A percentile compares a stretch with the other conserved stretches of the same genome.
phyloP scores from a whole-genome alignment of 1,140 invertebrate species.

The Chrysoperla carnea region DNA sequence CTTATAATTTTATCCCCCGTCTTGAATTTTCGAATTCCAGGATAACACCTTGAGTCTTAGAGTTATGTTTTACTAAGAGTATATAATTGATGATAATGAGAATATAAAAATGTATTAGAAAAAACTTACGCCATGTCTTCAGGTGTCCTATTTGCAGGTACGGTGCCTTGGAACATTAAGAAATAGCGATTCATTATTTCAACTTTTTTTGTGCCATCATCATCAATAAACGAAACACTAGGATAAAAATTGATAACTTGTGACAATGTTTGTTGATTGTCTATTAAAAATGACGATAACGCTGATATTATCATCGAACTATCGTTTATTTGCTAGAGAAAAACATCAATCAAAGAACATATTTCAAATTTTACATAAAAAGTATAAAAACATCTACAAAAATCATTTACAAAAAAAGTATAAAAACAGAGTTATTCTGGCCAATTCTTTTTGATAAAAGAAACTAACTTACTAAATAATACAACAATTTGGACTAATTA shows the following conservation, averaged over 20 bases:
- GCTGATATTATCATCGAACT: slow-evolving; percentile 88
- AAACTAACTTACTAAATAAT: too few species aligned
- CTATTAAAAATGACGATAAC: slow-evolving; percentile 57
- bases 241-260: slow-evolving; percentile 77
- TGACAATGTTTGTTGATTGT: slow-evolving; percentile 38
- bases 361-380: slow-evolving; percentile 19
- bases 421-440: too few species aligned
- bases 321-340: slow-evolving; percentile 65
- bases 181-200: slow-evolving; percentile 93
- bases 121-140: slow-evolving; percentile 43
- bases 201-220: slow-evolving; percentile 42
- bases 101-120: slow-evolving; percentile 2
- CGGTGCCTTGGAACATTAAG: slow-evolving; percentile 61
- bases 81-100: too few species aligned
- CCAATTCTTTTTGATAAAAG: too few species aligned
- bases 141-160: slow-evolving; percentile 31
- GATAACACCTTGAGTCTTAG: too few species aligned
- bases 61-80: too few species aligned
- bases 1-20: too few species aligned
- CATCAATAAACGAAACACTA: slow-evolving; percentile 43
- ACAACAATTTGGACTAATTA: too few species aligned
- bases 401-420: not conserved
- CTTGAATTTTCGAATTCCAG: too few species aligned
- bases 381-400: slow-evolving; percentile 5
- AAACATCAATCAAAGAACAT: too few species aligned